Conservation (phyloP, 2,888 invertebrate genomes). For the Lepidochrysops patricia region DNA sequence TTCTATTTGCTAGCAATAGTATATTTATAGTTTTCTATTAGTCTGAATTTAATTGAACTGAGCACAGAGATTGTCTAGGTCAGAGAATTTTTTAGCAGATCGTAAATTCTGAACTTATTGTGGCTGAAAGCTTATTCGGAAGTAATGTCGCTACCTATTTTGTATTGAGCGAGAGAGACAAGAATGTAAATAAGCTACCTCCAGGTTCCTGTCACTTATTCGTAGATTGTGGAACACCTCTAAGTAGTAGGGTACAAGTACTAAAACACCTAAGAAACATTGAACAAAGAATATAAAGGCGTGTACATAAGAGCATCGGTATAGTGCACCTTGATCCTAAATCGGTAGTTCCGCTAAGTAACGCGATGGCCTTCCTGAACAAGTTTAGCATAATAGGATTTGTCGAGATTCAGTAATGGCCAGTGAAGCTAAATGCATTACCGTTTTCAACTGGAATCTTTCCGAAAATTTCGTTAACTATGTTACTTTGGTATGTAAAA, state of each 20-base stretch:
- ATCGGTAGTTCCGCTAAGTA: slow-evolving; percentile 39
- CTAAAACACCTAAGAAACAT: neutral
- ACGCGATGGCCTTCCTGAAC: slow-evolving; percentile 22
- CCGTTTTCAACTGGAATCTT: neutral
- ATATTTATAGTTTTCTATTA: too few relatives aligned
- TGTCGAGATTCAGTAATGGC: slow-evolving; percentile 16
- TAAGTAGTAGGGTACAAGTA: neutral
- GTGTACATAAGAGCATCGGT: slow-evolving; percentile 43
- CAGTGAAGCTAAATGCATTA: neutral
- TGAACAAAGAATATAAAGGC: slow-evolving; percentile 19
- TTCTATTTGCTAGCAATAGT: too few relatives aligned
- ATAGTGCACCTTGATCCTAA: slow-evolving; percentile 42
- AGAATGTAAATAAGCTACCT: too few relatives aligned
- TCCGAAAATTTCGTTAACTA: neutral
- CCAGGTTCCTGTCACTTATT: too few relatives aligned
- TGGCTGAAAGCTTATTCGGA: too few relatives aligned
- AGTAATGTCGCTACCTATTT: too few relatives aligned
- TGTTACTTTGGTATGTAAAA: neutral
- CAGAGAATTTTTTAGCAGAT: too few relatives aligned
- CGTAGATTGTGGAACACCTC: too few relatives aligned
- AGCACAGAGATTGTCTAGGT: too few relatives aligned
- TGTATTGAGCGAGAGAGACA: too few relatives aligned
- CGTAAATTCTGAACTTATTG: too few relatives aligned
- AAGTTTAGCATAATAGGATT: slow-evolving; percentile 29
- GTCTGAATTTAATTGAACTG: too few relatives aligned